These are phyloP conservation scores for Cantharis lateralis DNA, from an alignment of 2,888 invertebrate species.

Conservation along the genomic window DNA sequence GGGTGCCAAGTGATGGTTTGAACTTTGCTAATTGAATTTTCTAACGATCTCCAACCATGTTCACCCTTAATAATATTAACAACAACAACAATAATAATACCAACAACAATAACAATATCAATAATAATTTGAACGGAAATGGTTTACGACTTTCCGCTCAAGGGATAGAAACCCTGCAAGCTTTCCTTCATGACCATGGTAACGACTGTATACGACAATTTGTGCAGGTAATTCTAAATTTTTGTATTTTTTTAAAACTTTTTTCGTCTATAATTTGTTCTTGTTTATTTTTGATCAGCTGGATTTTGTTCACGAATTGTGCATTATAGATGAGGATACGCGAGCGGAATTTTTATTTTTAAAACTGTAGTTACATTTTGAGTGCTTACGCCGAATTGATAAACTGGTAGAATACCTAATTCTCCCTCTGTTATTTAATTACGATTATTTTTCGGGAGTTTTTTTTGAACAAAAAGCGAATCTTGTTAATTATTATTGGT, in stretches of 20 bases:
- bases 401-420: not conserved
- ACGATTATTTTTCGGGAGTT: not conserved
- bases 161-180: constrained; percentile 66
- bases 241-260: not conserved
- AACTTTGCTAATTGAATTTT: constrained; percentile 3
- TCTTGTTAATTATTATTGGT: not conserved
- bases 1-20: constrained; percentile 16
- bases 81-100: constrained; percentile 44
- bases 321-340: not conserved
- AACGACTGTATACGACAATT: constrained; percentile 69
- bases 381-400: not conserved
- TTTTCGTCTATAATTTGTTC: not conserved
- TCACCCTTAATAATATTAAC: constrained; percentile 40
- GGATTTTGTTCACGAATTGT: not conserved
- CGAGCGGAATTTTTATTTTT: not conserved
- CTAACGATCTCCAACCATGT: constrained; percentile 17
- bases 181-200: constrained; percentile 67
- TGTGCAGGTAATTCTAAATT: constrained; percentile 61
- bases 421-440: not conserved
- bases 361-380: not conserved
- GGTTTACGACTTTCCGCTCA: constrained; percentile 63
- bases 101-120: constrained; percentile 42
- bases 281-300: not conserved
- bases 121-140: constrained; percentile 57
- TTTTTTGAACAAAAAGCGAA: not conserved